Evolutionary conservation across 2,113 vertebrate species (phyloP).

Genomic region (Mirza zaza): DNA sequence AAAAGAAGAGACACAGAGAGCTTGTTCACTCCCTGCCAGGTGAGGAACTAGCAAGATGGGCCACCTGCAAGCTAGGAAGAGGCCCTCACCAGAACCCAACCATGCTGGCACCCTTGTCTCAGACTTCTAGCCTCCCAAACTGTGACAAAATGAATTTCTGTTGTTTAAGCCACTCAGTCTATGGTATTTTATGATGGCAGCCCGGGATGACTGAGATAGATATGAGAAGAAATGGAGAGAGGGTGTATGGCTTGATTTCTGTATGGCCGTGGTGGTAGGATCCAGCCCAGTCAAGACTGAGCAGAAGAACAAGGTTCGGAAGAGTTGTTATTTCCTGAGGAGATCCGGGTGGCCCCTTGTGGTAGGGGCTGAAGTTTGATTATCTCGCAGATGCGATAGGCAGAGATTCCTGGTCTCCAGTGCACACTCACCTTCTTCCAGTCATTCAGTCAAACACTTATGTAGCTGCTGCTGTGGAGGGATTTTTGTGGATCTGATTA

Average conservation of each 20-base stretch:
- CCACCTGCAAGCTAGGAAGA: not conserved
- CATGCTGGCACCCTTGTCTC: not conserved
- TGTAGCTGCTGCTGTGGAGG: not conserved
- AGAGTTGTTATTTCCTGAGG: not conserved
- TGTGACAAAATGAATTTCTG: not conserved
- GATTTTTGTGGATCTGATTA: not conserved
- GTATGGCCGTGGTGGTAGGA: not conserved
- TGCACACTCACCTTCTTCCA: not conserved
- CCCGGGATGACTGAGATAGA: not conserved
- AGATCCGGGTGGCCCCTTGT: not conserved
- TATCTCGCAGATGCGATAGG: not conserved
- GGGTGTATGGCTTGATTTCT: not conserved
- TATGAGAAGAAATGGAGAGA: not conserved
- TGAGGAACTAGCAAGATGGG: too few relatives aligned
- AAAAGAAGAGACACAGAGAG: not conserved
- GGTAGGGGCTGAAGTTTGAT: not conserved
- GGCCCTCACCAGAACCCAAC: not conserved
- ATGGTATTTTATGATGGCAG: not conserved
- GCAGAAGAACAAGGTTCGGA: not conserved
- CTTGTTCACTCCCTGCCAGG: not conserved
- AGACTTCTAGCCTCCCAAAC: not conserved
- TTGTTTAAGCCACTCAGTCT: not conserved
- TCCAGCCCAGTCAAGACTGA: not conserved
- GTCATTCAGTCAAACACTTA: not conserved
- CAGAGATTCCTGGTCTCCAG: not conserved